Base-by-base conservation (phyloP, 2,888 invertebrate species). In the Xestia xanthographa region DNA sequence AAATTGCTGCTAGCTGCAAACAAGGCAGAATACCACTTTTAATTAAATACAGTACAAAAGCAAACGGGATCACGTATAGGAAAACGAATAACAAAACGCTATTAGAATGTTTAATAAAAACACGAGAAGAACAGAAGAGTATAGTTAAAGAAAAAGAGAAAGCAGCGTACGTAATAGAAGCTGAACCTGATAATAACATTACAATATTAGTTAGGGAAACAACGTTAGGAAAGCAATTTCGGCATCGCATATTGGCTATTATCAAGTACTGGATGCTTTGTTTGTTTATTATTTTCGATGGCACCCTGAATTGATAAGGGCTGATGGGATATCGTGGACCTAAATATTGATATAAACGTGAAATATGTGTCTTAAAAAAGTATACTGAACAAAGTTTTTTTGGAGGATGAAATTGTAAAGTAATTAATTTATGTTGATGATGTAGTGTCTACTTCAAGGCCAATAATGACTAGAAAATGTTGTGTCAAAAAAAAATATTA, bases 221-320 rank as follows among this genome's bases (percentile, higher is more conserved):
- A 93, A 93, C 91, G 94, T 96, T 96, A 96, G 92, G 90, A 93
- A 95, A 94, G 95, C 96, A 96, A 96, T 96, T 96, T 96, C 91
- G 95, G 95, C 93, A 91, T 93, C 95, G 93, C 95, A 96, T 96
- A 96, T 96, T 96, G 96, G 90, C 95, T 96, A 95, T 96, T 95
- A 96, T 92, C 93, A 91, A 92, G 91, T 91, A 89, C 86, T 87
- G 83, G 84, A 86, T 87, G 86, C 85, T 89, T 87, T 87, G 79
- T 82, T 83, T 75, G 72, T 85, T 88, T 86, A 87, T 90, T 89
- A 88, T 82, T 87, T 89, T 90, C 68, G 79, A 86, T 86, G 72
- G 43, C 60, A 75, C n/a, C 34, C 62, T 66, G 58, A 62, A 76
- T 72, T 3, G 69, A 82, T 69, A 69, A 63, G 63, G 62, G 8